phyloP scores from a whole-genome alignment of 1,140 invertebrate genomes.

The Brachionus manjavacas region DNA sequence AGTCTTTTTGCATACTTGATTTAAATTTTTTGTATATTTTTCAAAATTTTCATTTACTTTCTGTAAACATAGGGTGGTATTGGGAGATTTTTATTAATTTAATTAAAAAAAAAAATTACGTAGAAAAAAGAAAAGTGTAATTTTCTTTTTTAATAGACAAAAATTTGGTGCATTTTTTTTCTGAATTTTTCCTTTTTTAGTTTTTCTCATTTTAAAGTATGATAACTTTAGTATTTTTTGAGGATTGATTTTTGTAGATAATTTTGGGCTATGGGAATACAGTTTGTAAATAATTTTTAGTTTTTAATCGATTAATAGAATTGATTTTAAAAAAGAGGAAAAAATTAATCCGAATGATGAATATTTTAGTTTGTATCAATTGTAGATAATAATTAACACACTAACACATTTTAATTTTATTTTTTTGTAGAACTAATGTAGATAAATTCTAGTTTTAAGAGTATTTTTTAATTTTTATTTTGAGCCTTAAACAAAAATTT shows the following conservation, averaged over 20 bases:
- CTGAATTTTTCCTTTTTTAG: not conserved
- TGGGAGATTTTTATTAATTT: not conserved
- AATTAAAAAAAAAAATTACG: not conserved
- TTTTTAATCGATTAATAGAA: not conserved
- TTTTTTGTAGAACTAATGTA: not conserved
- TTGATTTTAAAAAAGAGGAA: not conserved
- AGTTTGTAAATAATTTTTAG: not conserved
- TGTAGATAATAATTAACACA: not conserved
- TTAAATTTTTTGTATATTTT: not conserved
- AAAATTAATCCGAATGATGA: slow-evolving; percentile 20
- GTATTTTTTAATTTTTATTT: not conserved
- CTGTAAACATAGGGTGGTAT: not conserved
- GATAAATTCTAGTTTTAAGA: not conserved
- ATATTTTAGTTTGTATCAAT: slow-evolving; percentile 13
- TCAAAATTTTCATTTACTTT: not conserved
- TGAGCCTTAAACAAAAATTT: slow-evolving; percentile 13
- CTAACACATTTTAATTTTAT: not conserved
- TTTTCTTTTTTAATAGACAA: not conserved
- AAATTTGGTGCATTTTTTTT: slow-evolving; percentile 4
- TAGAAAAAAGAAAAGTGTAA: not conserved
- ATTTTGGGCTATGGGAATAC: not conserved
- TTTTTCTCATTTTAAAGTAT: not conserved
- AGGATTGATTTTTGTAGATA: not conserved
- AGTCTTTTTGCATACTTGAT: not conserved
- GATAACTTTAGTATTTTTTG: not conserved